Evolutionary conservation across 2,888 invertebrate genomes (phyloP), one percentile per base, ranked within the genome.

Genomic region (Pyrgus malvae): DNA sequence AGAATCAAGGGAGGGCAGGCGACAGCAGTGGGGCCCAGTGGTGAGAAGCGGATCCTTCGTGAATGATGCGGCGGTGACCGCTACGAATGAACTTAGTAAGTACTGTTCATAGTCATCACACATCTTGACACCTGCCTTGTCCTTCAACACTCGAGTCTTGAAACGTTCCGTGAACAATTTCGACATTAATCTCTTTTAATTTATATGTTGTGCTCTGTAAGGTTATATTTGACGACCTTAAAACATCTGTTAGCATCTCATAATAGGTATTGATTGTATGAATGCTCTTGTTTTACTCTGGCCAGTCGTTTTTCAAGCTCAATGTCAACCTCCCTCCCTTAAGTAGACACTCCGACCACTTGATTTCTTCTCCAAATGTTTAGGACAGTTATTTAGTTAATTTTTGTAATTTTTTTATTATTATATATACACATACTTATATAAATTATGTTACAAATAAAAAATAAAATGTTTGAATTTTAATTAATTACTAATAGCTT

Each of bases 61-160:
- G 55, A 78, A 71, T 63, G 89, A 89, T 55, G 61, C 82, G 8
- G 73, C 78, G 25, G 68, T 70, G 53, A 64, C 79, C 59, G 76
- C 84, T 9, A 81, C 81, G n/a, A 88, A 85, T 65, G 89, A 90
- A 58, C 87, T 86, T 60, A 82, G 89, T 90, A 74, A 87, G 87
- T 83, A 70, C 63, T 61, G 63, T 57, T 66, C 68, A 48, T 42
- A n/a, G 17, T 37, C 37, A 19, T 37, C 37, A 9, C n/a, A 8
- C n/a, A n/a, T 68, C 60, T 65, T 76, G 75, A 76, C 84, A 87
- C 82, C 85, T 85, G 83, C 82, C 79, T 74, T 71, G 76, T 79
- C 77, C 50, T 51, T 54, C 50, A 37, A 19, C 54, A 19, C 17
- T 19, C 41, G 42, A 44, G 33, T 14, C 16, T 54, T 41, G 31